Percentiles rank a stretch among this genome's conserved stretches.
phyloP scores from a whole-genome alignment of 2,797 vertebrate species.

The Aplochiton taeniatus region DNA sequence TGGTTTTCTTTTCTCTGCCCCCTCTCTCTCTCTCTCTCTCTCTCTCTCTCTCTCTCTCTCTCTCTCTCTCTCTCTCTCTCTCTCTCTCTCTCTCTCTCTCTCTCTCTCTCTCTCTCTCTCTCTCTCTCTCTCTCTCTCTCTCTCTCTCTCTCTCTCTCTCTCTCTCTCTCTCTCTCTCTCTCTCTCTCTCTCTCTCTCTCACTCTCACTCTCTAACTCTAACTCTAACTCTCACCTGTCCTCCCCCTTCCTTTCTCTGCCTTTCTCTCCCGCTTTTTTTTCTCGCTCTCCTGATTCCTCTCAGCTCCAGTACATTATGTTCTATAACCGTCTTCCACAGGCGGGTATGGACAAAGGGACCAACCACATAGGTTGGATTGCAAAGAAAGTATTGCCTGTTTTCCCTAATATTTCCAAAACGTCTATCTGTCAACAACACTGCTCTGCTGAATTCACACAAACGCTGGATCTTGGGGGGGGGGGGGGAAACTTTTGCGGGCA shows the following conservation, averaged over 20 bases:
- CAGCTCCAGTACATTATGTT: constrained; percentile 50
- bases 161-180: background rate
- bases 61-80: constrained; percentile 56
- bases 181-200: constrained; percentile 31
- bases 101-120: constrained; percentile 23
- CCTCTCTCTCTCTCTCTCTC: constrained; percentile 1
- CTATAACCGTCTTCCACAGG: background rate
- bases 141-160: constrained; percentile 54
- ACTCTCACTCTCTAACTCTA: constrained; percentile 65
- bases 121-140: constrained; percentile 21
- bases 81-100: constrained; percentile 56
- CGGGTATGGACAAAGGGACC: too few species aligned
- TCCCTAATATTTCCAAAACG: too few species aligned
- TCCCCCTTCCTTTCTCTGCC: constrained; percentile 47
- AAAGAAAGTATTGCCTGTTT: background rate
- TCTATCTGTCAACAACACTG: too few species aligned
- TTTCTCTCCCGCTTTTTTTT: background rate
- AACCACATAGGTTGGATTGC: constrained; percentile 27
- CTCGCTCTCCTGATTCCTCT: constrained; percentile 17
- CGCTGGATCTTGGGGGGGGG: background rate
- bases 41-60: constrained; percentile 58
- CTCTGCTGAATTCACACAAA: too few species aligned
- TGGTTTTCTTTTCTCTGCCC: background rate
- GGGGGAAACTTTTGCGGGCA: constrained; percentile 26
- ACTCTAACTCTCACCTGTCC: constrained; percentile 56